A percentile compares a stretch with the other conserved stretches of the same genome.
phyloP scores from a whole-genome alignment of 1,140 invertebrate species.

The Mamestra configurata region DNA sequence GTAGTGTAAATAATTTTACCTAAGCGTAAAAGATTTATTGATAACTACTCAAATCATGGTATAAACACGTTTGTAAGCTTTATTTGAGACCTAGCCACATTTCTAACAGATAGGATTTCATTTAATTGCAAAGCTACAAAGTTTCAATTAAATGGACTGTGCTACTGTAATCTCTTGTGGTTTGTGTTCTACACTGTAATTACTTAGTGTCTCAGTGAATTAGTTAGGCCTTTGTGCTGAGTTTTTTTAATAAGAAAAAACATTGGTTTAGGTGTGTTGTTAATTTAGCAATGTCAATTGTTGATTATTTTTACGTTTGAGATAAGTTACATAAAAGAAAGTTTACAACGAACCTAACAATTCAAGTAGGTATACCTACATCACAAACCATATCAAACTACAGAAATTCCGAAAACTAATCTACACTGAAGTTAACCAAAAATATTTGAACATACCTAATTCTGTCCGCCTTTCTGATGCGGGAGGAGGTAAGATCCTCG shows the following conservation, averaged over 20 bases:
- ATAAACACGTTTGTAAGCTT: no score
- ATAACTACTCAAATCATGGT: no score
- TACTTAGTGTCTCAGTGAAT: not conserved
- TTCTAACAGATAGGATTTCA: not conserved
- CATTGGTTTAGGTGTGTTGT: not conserved
- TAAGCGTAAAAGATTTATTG: no score
- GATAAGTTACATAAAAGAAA: not conserved
- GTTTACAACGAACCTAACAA: not conserved
- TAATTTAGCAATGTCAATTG: no score
- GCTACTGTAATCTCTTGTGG: not conserved
- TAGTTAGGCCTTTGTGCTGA: not conserved
- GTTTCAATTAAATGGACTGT: conserved; percentile 1
- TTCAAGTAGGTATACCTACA: not conserved
- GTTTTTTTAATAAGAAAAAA: not conserved
- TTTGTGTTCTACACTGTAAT: not conserved
- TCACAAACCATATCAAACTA: not conserved
- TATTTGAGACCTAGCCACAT: no score
- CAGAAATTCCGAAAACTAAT: not conserved
- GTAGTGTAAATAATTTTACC: no score
- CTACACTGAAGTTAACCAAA: not conserved
- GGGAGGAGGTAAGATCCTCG: not conserved
- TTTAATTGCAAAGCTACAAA: conserved; percentile 11
- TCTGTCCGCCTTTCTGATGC: not conserved
- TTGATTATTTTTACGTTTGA: no score
- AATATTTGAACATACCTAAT: not conserved